phyloP scores from a whole-genome alignment of 2,888 invertebrate genomes.

The Suillia variegata region DNA sequence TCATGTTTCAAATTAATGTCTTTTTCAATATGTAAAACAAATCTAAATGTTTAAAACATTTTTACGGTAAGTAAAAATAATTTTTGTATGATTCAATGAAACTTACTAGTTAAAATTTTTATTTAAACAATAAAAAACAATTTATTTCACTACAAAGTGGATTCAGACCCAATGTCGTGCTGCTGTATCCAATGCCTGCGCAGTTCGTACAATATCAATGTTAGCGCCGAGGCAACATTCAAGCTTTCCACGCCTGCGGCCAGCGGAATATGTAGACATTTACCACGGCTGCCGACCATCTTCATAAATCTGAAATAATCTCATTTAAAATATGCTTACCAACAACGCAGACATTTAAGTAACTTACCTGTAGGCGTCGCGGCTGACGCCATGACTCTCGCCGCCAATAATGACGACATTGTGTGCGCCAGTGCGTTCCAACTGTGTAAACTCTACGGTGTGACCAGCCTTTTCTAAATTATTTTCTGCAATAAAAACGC shows the following conservation, averaged over 20 bases:
- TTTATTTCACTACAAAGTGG: no score
- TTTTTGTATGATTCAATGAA: no score
- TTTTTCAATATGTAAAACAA: no score
- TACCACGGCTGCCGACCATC: slow-evolving; percentile 41
- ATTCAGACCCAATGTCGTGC: no score
- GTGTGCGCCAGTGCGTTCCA: slow-evolving; percentile 56
- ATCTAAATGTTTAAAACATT: no score
- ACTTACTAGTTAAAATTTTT: no score
- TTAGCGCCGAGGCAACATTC: slow-evolving; percentile 82
- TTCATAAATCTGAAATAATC: slow-evolving; percentile 45
- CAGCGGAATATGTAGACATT: slow-evolving; percentile 79
- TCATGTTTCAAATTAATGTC: no score
- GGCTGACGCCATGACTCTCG: slow-evolving; percentile 86
- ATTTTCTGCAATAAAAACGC: slow-evolving; percentile 74
- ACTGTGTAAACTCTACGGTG: slow-evolving; percentile 35
- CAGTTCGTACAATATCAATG: slow-evolving; percentile 81
- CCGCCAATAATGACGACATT: slow-evolving; percentile 82
- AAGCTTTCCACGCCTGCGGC: slow-evolving; percentile 79
- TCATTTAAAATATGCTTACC: slow-evolving; percentile 1
- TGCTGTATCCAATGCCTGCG: no score
- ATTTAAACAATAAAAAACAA: no score
- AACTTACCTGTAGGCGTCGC: slow-evolving; percentile 68
- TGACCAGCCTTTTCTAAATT: slow-evolving; percentile 52
- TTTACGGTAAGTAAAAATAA: no score
- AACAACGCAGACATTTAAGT: background rate